phyloP scores from a whole-genome alignment of 2,888 invertebrate genomes.

The Lamellibrachia columna region DNA sequence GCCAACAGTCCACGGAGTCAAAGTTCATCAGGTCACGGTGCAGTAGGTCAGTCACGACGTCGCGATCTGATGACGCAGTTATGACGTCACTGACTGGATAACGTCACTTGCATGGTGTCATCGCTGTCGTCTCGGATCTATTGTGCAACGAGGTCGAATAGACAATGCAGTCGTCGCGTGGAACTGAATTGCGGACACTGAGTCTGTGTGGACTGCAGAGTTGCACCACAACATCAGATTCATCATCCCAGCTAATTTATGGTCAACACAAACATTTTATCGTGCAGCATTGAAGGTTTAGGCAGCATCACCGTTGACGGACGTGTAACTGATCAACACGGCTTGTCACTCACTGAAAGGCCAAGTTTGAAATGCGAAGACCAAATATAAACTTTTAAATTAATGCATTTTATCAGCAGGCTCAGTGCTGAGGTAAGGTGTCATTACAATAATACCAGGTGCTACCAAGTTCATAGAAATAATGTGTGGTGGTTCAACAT shows the following conservation, averaged over 20 bases:
- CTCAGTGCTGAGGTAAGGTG: not conserved
- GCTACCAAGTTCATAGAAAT: not conserved
- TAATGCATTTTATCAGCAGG: not conserved
- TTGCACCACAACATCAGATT: not conserved
- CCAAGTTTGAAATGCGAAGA: not conserved
- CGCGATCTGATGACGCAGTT: not conserved
- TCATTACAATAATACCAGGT: not conserved
- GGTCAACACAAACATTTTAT: not conserved
- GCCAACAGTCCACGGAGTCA: slow-evolving; percentile 1
- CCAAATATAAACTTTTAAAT: not conserved
- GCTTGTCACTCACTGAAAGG: not conserved
- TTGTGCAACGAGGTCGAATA: not conserved
- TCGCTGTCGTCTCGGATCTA: not conserved
- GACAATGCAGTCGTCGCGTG: not conserved
- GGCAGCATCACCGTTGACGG: not conserved
- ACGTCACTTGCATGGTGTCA: not conserved
- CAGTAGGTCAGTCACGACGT: not conserved
- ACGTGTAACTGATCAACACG: not conserved
- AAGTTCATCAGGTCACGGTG: not conserved
- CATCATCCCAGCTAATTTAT: not conserved
- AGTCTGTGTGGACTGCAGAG: too few species aligned
- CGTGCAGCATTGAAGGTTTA: not conserved
- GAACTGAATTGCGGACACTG: not conserved
- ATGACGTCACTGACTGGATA: not conserved
- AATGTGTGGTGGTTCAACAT: not conserved